These are phyloP conservation scores for Athalia rosae DNA, from an alignment of 2,888 invertebrate species.

Conservation along the genomic window DNA sequence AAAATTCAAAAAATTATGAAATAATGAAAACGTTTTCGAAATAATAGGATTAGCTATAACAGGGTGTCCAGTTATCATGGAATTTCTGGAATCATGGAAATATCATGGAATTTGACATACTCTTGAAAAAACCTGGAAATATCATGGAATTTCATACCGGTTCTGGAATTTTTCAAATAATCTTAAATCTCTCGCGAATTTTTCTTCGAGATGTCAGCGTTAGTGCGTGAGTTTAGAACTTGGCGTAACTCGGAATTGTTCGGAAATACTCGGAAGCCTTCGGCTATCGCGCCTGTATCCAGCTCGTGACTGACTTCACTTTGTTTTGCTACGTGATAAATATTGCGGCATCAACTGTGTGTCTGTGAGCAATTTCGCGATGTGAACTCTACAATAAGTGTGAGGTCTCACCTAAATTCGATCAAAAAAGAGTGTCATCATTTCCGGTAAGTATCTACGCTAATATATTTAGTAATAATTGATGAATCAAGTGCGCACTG, in stretches of 20 bases:
- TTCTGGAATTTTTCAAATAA: conserved; percentile 25
- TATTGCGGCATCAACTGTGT: not conserved
- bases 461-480: conserved; percentile 16
- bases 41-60: no score
- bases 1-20: no score
- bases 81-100: conserved; percentile 21
- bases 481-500: not conserved
- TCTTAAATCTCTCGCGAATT: conserved; percentile 9
- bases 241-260: not conserved
- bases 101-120: conserved; percentile 19
- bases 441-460: conserved; percentile 21
- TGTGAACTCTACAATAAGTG: not conserved
- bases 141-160: conserved; percentile 10
- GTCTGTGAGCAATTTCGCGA: conserved; percentile 17
- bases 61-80: conserved; percentile 24
- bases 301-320: conserved; percentile 17
- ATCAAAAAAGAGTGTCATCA: conserved; percentile 3
- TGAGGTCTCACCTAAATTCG: conserved; percentile 9
- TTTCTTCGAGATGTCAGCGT: conserved; percentile 15
- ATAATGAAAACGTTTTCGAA: no score
- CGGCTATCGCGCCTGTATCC: conserved; percentile 19
- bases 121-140: conserved; percentile 12
- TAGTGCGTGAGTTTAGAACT: not conserved
- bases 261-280: conserved; percentile 20
- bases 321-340: conserved; percentile 8